These are phyloP conservation scores for Acomys russatus DNA, from an alignment of 2,797 vertebrate genomes.

Conservation along the genomic window DNA sequence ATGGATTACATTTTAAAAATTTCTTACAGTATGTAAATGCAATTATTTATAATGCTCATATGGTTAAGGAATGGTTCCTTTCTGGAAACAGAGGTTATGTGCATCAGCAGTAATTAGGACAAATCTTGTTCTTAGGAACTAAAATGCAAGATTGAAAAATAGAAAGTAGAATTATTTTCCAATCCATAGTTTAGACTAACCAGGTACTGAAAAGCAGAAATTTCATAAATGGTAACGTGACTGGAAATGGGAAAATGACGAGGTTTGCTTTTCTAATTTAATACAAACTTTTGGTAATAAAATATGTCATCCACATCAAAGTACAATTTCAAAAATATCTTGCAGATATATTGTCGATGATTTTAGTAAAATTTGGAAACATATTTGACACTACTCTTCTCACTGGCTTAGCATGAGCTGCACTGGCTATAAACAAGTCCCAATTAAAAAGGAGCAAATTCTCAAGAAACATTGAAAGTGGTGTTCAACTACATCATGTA, in stretches of 20 bases:
- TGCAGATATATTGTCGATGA: background rate
- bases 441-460: conserved; percentile 54
- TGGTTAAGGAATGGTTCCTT: conserved; percentile 33
- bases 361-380: conserved; percentile 64
- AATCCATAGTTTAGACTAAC: conserved; percentile 22
- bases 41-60: background rate
- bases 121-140: background rate
- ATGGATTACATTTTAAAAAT: background rate
- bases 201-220: conserved; percentile 1
- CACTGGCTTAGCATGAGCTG: background rate
- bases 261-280: background rate
- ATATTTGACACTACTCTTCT: conserved; percentile 42
- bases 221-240: conserved; percentile 45
- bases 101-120: background rate
- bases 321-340: conserved; percentile 10
- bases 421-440: conserved; percentile 48
- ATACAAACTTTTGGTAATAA: conserved; percentile 52
- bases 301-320: background rate
- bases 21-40: background rate
- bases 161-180: conserved; percentile 26
- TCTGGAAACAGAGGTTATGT: background rate
- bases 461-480: conserved; percentile 43
- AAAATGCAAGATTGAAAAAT: conserved; percentile 12
- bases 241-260: background rate
- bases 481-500: background rate